phyloP scores from a whole-genome alignment of 1,140 invertebrate genomes.

The Oncopodura yosiiana region DNA sequence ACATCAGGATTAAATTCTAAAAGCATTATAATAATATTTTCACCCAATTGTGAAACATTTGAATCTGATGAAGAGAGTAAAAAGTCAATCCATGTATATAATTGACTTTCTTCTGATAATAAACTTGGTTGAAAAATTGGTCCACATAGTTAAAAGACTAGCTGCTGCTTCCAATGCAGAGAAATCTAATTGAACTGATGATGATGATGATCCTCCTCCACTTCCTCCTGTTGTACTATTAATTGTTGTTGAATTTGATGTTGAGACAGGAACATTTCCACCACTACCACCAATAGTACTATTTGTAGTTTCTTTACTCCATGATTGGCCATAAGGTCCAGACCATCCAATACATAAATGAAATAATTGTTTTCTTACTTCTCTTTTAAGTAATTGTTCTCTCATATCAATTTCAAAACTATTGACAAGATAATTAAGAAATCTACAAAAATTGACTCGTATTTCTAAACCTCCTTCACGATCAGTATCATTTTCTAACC shows the following conservation, averaged over 20 bases:
- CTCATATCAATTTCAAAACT: slow-evolving; percentile 31
- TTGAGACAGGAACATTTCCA: background rate
- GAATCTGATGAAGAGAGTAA: slow-evolving; percentile 72
- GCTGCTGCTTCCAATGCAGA: slow-evolving; percentile 79
- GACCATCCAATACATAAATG: slow-evolving; percentile 88
- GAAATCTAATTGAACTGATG: slow-evolving; percentile 52
- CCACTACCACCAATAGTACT: background rate
- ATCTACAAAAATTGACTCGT: slow-evolving; percentile 27
- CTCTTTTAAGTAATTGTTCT: slow-evolving; percentile 70
- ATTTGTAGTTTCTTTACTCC: slow-evolving; percentile 16
- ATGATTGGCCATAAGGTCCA: slow-evolving; percentile 62
- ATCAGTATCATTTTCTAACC: slow-evolving; percentile 31
- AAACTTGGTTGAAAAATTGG: slow-evolving; percentile 74
- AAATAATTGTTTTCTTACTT: slow-evolving; percentile 77
- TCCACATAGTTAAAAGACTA: slow-evolving; percentile 84
- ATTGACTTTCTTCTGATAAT: slow-evolving; percentile 73
- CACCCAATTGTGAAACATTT: slow-evolving; percentile 60
- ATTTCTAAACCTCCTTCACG: slow-evolving; percentile 31
- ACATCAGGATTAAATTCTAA: slow-evolving; percentile 94
- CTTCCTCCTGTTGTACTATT: background rate
- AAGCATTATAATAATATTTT: slow-evolving; percentile 85
- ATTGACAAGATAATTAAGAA: slow-evolving; percentile 18
- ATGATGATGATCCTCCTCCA: slow-evolving; percentile 32
- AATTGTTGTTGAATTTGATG: background rate
- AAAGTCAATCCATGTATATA: slow-evolving; percentile 88